Evolutionary conservation across 2,888 invertebrate genomes (phyloP).

Genomic region (Drosophila anomalata): DNA sequence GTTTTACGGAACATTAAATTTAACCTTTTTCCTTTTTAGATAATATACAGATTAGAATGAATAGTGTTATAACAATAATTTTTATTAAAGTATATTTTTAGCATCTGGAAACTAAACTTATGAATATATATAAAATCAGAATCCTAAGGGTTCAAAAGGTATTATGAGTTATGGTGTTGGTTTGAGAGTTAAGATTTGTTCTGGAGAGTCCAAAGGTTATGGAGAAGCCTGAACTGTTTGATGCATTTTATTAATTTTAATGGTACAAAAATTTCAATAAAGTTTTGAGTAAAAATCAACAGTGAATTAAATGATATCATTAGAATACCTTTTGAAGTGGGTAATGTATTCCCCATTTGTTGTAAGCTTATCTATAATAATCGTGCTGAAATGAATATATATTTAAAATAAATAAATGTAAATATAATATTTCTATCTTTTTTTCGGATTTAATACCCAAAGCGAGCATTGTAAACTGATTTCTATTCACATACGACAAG

Average conservation of each 20-base stretch:
- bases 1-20: neutral
- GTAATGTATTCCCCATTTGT: slow-evolving; percentile 7
- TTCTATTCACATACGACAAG: neutral
- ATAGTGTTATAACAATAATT: too few relatives aligned
- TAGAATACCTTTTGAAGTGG: neutral
- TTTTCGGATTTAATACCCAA: neutral
- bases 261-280: neutral
- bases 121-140: too few relatives aligned
- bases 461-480: neutral
- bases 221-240: too few relatives aligned
- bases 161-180: too few relatives aligned
- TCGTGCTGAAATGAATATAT: slow-evolving; percentile 5
- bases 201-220: too few relatives aligned
- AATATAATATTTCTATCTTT: too few relatives aligned
- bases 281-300: neutral
- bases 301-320: neutral
- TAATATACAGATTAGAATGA: neutral
- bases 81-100: too few relatives aligned
- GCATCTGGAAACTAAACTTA: neutral
- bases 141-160: too few relatives aligned
- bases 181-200: too few relatives aligned
- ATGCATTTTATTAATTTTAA: too few relatives aligned
- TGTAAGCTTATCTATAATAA: slow-evolving; percentile 16
- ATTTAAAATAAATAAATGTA: too few relatives aligned
- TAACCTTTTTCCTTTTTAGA: neutral